Conservation (phyloP, 2,113 vertebrate species). For the Thymallus thymallus region DNA sequence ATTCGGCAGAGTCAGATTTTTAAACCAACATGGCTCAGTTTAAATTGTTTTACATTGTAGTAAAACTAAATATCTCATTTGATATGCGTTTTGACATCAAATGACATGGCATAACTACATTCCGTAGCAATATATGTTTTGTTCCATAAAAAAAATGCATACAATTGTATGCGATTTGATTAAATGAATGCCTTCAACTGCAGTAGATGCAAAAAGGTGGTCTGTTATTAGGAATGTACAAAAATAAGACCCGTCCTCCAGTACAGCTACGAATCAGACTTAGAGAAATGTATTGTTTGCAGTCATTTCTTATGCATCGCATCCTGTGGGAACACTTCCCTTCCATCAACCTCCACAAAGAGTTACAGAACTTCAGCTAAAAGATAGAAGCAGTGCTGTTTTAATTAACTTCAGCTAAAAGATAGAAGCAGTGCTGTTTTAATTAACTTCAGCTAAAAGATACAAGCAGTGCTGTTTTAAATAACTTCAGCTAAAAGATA, state of each 20-base stretch:
- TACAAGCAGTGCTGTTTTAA: constrained; percentile 73
- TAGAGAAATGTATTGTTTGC: constrained; percentile 31
- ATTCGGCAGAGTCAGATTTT: constrained; percentile 52
- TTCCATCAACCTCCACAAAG: constrained; percentile 13
- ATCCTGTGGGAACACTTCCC: constrained; percentile 16
- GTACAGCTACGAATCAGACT: constrained; percentile 42
- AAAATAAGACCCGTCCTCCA: constrained; percentile 65
- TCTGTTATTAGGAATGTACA: constrained; percentile 72
- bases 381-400: constrained; percentile 56
- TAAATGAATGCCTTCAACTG: constrained; percentile 58
- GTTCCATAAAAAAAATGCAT: constrained; percentile 34
- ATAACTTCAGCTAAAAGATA: constrained; percentile 68
- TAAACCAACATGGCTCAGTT: constrained; percentile 78
- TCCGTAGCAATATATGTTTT: constrained; percentile 23
- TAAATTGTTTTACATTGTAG: constrained; percentile 32
- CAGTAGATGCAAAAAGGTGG: constrained; percentile 39
- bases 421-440: too few species aligned
- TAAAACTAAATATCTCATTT: constrained; percentile 54
- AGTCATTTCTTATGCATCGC: constrained; percentile 21
- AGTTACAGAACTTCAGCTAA: constrained; percentile 50
- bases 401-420: constrained; percentile 34
- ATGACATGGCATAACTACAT: constrained; percentile 21
- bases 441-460: too few species aligned
- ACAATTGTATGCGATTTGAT: constrained; percentile 31
- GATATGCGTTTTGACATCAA: constrained; percentile 19